phyloP scores from a whole-genome alignment of 1,140 invertebrate species.

The Centruroides vittatus region DNA sequence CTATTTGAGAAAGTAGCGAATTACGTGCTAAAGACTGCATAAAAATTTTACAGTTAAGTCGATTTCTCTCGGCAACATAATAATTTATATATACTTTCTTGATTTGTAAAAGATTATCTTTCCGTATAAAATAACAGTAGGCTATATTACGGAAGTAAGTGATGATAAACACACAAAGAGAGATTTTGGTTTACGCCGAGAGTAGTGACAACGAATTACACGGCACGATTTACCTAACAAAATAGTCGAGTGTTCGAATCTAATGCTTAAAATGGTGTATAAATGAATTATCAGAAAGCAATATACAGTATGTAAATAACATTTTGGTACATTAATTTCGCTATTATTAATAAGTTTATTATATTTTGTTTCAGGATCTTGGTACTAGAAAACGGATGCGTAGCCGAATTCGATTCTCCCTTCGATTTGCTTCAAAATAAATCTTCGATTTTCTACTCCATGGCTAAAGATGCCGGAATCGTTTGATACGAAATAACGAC shows the following conservation, averaged over 20 bases:
- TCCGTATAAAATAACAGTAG: no score
- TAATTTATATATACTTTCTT: no score
- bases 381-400: constrained; percentile 30
- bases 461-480: constrained; percentile 28
- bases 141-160: no score
- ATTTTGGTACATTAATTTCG: background rate
- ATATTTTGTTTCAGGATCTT: constrained; percentile 16
- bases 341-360: background rate
- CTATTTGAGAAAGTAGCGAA: no score
- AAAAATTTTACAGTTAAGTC: no score
- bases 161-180: no score
- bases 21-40: no score
- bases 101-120: no score
- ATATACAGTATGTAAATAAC: background rate
- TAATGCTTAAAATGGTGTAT: background rate
- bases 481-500: constrained; percentile 10
- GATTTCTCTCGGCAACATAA: no score
- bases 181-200: no score
- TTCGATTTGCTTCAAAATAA: constrained; percentile 25
- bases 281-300: background rate
- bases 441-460: constrained; percentile 24
- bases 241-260: background rate
- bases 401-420: constrained; percentile 33
- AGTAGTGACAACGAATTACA: background rate
- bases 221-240: background rate